Evolutionary conservation across 2,888 invertebrate species (phyloP).

Genomic region (Sinelater perroti): DNA sequence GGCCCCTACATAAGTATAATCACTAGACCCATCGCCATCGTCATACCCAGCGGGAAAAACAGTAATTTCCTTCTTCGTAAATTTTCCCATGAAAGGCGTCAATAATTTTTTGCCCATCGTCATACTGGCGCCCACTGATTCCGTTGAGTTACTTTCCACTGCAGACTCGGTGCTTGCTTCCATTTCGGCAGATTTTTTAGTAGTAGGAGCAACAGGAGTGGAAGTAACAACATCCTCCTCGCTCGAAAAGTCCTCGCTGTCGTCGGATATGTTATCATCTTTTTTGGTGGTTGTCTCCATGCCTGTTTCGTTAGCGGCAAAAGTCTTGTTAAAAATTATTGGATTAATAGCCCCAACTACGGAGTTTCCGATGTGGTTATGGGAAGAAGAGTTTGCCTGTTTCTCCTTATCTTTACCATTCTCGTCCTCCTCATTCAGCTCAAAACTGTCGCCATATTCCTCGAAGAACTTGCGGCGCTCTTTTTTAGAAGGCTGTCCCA

Average conservation of each 20-base stretch:
- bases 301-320: neutral
- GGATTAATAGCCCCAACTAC: slow-evolving; percentile 43
- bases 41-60: no score
- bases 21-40: no score
- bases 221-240: no score
- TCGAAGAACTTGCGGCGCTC: slow-evolving; percentile 2
- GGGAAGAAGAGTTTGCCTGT: neutral
- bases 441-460: slow-evolving; percentile 1
- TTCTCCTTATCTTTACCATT: neutral
- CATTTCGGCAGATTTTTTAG: neutral
- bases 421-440: neutral
- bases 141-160: neutral
- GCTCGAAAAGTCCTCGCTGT: no score
- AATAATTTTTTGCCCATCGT: slow-evolving; percentile 37
- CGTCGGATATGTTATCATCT: slow-evolving; percentile 5
- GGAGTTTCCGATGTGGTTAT: neutral
- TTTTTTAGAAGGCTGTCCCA: slow-evolving; percentile 35
- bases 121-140: slow-evolving; percentile 34
- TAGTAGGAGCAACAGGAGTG: neutral
- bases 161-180: neutral
- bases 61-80: slow-evolving; percentile 2
- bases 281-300: slow-evolving; percentile 20
- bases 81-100: slow-evolving; percentile 33
- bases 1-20: no score
- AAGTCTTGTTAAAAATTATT: slow-evolving; percentile 31